Percentiles rank a stretch among this genome's conserved stretches.
Conservation (phyloP, 2,888 invertebrate species). For the Acanthosepion pharaonis region DNA sequence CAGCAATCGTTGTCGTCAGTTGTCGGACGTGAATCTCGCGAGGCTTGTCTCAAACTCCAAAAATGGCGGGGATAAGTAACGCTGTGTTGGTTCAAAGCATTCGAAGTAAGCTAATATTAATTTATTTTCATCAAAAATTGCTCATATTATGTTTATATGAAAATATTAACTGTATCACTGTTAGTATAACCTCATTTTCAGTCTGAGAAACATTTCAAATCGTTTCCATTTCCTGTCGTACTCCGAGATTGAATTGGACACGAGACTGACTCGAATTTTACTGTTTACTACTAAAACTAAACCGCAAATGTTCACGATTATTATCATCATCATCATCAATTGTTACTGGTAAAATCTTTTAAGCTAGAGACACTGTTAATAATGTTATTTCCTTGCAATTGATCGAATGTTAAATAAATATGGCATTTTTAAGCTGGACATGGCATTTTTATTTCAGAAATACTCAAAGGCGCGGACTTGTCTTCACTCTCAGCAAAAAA, state of each 20-base stretch:
- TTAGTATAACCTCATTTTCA: background rate
- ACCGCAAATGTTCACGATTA: too few species aligned
- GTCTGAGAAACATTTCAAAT: background rate
- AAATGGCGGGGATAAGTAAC: constrained; percentile 47
- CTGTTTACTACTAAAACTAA: background rate
- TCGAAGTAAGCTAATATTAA: constrained; percentile 38
- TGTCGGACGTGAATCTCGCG: constrained; percentile 43
- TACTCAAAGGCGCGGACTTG: constrained; percentile 90
- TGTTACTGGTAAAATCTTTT: background rate
- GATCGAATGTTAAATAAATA: background rate
- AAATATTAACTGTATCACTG: background rate
- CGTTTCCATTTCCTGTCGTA: background rate
- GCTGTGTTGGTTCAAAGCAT: constrained; percentile 43
- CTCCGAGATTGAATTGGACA: too few species aligned
- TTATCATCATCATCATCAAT: background rate
- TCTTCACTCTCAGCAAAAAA: constrained; percentile 89
- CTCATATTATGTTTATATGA: background rate
- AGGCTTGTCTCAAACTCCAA: constrained; percentile 35
- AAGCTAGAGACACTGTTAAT: too few species aligned
- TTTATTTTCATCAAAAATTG: background rate
- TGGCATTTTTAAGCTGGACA: background rate
- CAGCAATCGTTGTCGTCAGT: background rate
- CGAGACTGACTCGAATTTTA: background rate
- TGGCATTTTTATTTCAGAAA: constrained; percentile 78
- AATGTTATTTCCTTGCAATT: background rate